phyloP scores from a whole-genome alignment of 1,140 invertebrate species.

The Zaprionus lachaisei region DNA sequence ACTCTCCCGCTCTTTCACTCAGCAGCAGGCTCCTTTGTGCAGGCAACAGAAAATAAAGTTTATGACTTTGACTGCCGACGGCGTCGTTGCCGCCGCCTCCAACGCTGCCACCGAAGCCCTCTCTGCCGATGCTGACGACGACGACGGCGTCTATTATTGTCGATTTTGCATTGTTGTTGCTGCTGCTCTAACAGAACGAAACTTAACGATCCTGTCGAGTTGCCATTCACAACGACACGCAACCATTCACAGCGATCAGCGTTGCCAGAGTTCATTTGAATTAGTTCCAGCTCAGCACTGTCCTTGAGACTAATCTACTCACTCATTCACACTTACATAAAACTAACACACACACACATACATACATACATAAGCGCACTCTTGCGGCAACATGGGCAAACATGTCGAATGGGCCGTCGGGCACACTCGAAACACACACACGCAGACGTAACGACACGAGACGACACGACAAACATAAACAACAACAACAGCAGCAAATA shows the following conservation, averaged over 20 bases:
- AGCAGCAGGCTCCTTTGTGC: conserved; percentile 71
- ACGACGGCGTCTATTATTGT: conserved; percentile 66
- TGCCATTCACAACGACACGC: not conserved
- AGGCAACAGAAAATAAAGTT: conserved; percentile 82
- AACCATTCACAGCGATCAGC: not conserved
- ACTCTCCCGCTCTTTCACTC: not conserved
- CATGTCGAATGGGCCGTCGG: conserved; percentile 39
- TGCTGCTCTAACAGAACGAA: conserved; percentile 4
- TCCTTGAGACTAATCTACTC: conserved; percentile 27
- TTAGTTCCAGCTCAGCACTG: conserved; percentile 9
- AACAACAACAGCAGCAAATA: conserved; percentile 10
- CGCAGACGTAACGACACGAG: not conserved
- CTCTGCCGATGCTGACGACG: conserved; percentile 44
- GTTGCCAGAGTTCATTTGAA: not conserved
- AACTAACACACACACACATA: conserved; percentile 20
- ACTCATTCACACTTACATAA: conserved; percentile 17
- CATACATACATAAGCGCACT: conserved; percentile 42
- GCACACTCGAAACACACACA: conserved; percentile 51
- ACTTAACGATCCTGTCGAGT: not conserved
- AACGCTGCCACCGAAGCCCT: not conserved
- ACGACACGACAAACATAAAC: conserved; percentile 23
- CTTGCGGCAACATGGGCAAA: conserved; percentile 51
- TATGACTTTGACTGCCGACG: conserved; percentile 79
- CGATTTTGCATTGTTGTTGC: conserved; percentile 68
- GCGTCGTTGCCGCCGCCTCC: conserved; percentile 35